Evolutionary conservation across 2,888 invertebrate species (phyloP).

Genomic region (Ochropleura plecta): DNA sequence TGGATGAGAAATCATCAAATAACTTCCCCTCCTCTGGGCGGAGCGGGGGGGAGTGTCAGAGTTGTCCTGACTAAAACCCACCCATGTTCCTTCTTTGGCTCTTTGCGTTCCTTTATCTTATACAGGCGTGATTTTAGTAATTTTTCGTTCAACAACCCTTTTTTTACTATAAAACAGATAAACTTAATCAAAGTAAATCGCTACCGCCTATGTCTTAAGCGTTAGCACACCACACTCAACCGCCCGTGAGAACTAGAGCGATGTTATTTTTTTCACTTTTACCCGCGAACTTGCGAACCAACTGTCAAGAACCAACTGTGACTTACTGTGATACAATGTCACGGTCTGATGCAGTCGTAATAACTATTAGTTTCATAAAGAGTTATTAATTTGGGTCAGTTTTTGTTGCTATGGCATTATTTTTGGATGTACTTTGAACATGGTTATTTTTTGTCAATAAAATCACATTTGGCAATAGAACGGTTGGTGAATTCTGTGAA

Average conservation of each 20-base stretch:
- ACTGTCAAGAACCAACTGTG: slow-evolving; percentile 62
- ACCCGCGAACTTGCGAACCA: slow-evolving; percentile 69
- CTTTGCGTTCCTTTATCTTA: not conserved
- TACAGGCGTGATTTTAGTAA: not conserved
- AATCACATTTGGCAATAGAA: not conserved
- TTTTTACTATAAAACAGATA: not conserved
- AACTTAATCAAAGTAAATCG: slow-evolving; percentile 16
- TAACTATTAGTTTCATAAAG: slow-evolving; percentile 21
- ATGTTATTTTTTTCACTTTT: slow-evolving; percentile 84
- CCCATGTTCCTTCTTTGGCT: no score
- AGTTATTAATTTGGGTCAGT: slow-evolving; percentile 8
- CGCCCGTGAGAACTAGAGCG: slow-evolving; percentile 85
- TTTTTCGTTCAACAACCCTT: not conserved
- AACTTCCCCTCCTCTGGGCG: no score
- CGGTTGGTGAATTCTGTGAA: not conserved
- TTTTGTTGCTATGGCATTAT: not conserved
- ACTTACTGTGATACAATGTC: slow-evolving; percentile 58
- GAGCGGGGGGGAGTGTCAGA: no score
- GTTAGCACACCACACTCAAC: slow-evolving; percentile 53
- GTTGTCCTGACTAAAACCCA: no score
- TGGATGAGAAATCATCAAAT: no score
- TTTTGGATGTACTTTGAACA: not conserved
- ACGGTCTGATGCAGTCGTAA: slow-evolving; percentile 41
- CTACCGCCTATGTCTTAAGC: slow-evolving; percentile 59
- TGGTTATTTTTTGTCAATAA: not conserved